Base-by-base conservation (phyloP, 2,797 vertebrate genomes). In the Premnoplex brunnescens region DNA sequence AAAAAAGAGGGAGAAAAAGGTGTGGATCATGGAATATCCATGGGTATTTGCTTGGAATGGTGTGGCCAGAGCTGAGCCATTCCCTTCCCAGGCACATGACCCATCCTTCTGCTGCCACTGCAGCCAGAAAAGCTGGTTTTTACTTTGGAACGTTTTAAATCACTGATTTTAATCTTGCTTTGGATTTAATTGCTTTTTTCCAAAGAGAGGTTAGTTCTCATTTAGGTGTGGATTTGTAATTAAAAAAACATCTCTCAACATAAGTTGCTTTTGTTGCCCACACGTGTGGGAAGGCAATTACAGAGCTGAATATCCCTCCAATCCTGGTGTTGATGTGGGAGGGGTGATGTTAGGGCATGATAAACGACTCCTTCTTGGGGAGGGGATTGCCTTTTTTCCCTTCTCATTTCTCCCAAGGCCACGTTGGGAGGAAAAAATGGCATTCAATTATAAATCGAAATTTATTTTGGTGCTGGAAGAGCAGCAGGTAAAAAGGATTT, bases 11-110 rank as follows among this genome's bases (percentile, higher is more conserved):
- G 28, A 7, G 30, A 27, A n/a, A 21, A 22, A 8, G 3, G 2
- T 7, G 15, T 26, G 41, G 6, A 0, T 32, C 1, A 0, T 1
- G 23, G 10, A n/a, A 6, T 46, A 2, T 30, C 19, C 3, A 1
- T 3, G 12, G 12, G 1, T 0, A 2, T 36, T 41, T 3, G 4
- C 9, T 16, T 36, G 2, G 37, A 10, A n/a, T 2, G 20, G 4
- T 3, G 3, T 0, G 0, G 63, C 27, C 51, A 52, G 16, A 30
- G 49, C 26, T 27, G 26, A 15, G 20, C 2, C 54, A 63, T 23
- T 28, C 26, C 59, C 20, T 17, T 30, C 13, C 55, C 44, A 11
- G 23, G 5, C 28, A 1, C 78, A 5, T 12, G 3, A 3, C 30
- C 52, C 9, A 1, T 5, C 27, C 69, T 49, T 22, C 39, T 2